These are phyloP conservation scores for Meles meles DNA, from an alignment of 2,113 vertebrate genomes.

Conservation along the genomic window DNA sequence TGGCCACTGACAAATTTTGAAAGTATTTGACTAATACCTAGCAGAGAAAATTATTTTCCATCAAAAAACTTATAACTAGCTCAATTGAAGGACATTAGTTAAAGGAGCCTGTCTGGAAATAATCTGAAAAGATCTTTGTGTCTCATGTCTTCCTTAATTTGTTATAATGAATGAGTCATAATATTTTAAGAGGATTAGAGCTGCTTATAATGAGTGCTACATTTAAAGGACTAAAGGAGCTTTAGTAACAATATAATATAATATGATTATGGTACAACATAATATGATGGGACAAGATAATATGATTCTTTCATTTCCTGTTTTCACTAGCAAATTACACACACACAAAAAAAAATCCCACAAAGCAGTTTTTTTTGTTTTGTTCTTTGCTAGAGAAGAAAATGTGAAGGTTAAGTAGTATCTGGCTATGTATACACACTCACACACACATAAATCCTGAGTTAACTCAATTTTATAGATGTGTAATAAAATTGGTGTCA, in stretches of 20 bases:
- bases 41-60: not conserved
- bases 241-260: constrained; percentile 40
- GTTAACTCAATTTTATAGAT: not conserved
- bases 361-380: not conserved
- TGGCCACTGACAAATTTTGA: not conserved
- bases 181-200: constrained; percentile 36
- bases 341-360: not conserved
- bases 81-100: not conserved
- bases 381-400: not conserved
- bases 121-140: not conserved
- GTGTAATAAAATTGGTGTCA: not conserved
- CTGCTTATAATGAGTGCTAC: not conserved
- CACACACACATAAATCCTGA: not conserved
- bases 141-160: constrained; percentile 13
- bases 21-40: not conserved
- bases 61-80: not conserved
- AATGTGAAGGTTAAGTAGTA: not conserved
- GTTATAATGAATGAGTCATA: constrained; percentile 36
- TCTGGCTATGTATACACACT: not conserved
- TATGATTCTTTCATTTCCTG: not conserved
- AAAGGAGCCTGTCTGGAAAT: not conserved
- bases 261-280: not conserved
- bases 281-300: not conserved
- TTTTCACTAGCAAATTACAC: not conserved
- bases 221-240: constrained; percentile 2